Conservation (phyloP, 2,113 vertebrate species). For the Progne subis region DNA sequence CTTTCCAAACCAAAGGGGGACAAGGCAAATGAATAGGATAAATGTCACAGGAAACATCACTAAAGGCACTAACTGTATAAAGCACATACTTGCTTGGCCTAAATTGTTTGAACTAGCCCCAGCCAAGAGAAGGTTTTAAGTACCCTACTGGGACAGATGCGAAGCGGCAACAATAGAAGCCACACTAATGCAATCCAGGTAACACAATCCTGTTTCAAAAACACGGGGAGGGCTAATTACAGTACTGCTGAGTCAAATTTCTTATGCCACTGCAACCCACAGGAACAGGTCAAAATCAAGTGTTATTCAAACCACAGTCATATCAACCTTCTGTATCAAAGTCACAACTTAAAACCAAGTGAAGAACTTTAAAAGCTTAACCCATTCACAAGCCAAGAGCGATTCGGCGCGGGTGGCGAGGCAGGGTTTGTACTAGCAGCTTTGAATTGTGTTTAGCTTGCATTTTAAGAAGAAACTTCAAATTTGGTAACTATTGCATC, state of each 20-base stretch:
- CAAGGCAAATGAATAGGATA: constrained; percentile 68
- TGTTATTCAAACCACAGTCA: constrained; percentile 83
- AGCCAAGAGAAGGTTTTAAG: constrained; percentile 82
- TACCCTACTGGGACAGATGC: constrained; percentile 84
- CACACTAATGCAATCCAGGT: constrained; percentile 84
- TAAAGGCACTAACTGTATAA: constrained; percentile 77
- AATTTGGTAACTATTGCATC: background rate
- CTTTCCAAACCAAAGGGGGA: constrained; percentile 60
- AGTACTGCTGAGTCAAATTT: constrained; percentile 83
- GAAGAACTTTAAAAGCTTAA: constrained; percentile 80
- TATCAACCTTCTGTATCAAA: constrained; percentile 80
- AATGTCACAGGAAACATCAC: constrained; percentile 76
- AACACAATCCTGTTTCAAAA: constrained; percentile 85
- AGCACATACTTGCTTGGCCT: constrained; percentile 80
- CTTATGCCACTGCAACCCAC: constrained; percentile 78
- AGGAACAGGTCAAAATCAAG: constrained; percentile 84
- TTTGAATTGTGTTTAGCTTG: constrained; percentile 7
- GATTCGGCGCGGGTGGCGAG: constrained; percentile 38
- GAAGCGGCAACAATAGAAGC: constrained; percentile 81
- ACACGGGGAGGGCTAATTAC: constrained; percentile 80
- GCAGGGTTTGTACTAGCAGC: constrained; percentile 7
- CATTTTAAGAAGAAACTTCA: constrained; percentile 15
- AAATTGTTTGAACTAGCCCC: constrained; percentile 80
- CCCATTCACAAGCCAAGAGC: constrained; percentile 67
- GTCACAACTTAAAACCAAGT: constrained; percentile 78